These are phyloP conservation scores for Campoplex capitator DNA, from an alignment of 2,888 invertebrate genomes.

Conservation along the genomic window DNA sequence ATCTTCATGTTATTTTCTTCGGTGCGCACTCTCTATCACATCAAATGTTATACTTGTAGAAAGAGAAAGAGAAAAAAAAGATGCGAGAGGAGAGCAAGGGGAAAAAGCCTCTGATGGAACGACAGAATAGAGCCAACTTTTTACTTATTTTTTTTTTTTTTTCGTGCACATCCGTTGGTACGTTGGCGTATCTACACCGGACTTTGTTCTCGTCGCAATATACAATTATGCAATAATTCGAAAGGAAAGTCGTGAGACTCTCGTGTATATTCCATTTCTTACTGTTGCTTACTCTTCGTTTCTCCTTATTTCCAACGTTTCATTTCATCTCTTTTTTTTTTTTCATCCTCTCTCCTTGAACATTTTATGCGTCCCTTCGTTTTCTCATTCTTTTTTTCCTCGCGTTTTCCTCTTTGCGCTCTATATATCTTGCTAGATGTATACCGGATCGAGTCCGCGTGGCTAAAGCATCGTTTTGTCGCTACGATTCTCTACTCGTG, in stretches of 20 bases:
- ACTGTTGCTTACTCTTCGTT: conserved; percentile 23
- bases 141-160: conserved; percentile 32
- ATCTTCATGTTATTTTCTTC: not conserved
- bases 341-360: conserved; percentile 52
- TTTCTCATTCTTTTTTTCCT: not conserved
- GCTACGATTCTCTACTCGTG: conserved; percentile 38
- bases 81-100: not conserved
- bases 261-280: conserved; percentile 75
- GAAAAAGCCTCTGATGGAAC: conserved; percentile 33
- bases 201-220: conserved; percentile 78
- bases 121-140: conserved; percentile 34
- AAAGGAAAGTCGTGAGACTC: conserved; percentile 74
- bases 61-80: conserved; percentile 63
- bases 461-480: conserved; percentile 46
- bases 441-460: not conserved
- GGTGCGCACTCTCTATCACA: not conserved
- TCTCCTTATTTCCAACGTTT: conserved; percentile 54
- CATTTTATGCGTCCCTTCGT: conserved; percentile 18
- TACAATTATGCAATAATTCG: conserved; percentile 82
- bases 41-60: conserved; percentile 13
- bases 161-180: conserved; percentile 77
- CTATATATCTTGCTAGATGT: conserved; percentile 6
- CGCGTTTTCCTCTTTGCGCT: not conserved
- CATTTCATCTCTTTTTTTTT: conserved; percentile 20
- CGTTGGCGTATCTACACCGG: conserved; percentile 74